Percentiles rank a stretch among this genome's conserved stretches.
These are phyloP conservation scores for Eremobia ochroleuca DNA, from an alignment of 2,888 invertebrate species.

Conservation along the genomic window DNA sequence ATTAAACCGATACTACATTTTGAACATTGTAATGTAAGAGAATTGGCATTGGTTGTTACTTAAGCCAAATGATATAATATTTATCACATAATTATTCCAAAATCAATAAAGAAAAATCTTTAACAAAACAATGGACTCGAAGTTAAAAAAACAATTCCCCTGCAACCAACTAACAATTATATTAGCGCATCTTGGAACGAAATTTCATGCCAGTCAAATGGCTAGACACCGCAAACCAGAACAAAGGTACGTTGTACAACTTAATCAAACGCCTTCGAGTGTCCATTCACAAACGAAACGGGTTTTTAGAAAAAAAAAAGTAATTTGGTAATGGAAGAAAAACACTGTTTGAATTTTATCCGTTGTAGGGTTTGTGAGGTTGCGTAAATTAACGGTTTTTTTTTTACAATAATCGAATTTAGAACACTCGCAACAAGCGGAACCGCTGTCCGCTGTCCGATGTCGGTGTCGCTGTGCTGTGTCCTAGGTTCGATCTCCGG, in stretches of 20 bases:
- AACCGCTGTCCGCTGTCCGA: too few relatives aligned
- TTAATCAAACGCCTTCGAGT: constrained; percentile 20
- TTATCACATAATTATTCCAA: too few relatives aligned
- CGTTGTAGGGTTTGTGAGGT: background rate
- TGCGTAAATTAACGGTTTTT: background rate
- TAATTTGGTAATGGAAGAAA: constrained; percentile 11
- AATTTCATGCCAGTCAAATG: constrained; percentile 25
- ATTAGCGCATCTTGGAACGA: constrained; percentile 4
- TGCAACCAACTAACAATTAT: background rate
- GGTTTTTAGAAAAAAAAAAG: constrained; percentile 17
- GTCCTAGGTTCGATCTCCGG: background rate
- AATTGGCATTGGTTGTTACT: background rate
- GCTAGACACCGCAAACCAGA: constrained; percentile 5
- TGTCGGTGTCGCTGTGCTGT: too few relatives aligned
- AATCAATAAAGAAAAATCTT: background rate
- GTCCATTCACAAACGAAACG: constrained; percentile 16
- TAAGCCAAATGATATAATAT: background rate
- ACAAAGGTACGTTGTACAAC: constrained; percentile 32
- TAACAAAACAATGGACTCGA: background rate
- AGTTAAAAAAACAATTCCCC: background rate
- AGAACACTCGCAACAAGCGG: background rate
- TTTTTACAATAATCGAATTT: background rate
- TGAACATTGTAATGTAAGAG: background rate
- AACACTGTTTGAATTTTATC: constrained; percentile 13
- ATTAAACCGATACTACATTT: background rate